These are phyloP conservation scores for Subacronicta megacephala DNA, from an alignment of 2,888 invertebrate genomes.

Conservation along the genomic window DNA sequence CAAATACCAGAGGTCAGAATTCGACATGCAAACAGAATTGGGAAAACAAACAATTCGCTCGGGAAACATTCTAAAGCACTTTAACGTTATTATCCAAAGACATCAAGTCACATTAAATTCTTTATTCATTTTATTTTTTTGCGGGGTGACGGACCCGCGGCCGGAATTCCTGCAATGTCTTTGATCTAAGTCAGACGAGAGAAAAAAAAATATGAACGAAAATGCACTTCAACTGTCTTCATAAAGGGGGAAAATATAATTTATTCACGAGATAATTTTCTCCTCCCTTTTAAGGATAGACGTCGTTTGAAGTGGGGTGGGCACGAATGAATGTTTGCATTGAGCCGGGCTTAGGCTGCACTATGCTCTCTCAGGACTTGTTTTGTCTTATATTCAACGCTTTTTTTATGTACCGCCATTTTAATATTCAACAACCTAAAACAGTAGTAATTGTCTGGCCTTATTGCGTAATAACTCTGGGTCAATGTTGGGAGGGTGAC, in stretches of 20 bases:
- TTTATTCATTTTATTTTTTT: conserved; percentile 86
- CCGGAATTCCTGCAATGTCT: conserved; percentile 84
- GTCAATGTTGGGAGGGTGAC: conserved; percentile 22
- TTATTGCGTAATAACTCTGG: conserved; percentile 44
- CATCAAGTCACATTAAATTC: conserved; percentile 88
- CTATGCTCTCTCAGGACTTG: conserved; percentile 60
- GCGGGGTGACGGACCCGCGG: conserved; percentile 78
- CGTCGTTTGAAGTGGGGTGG: conserved; percentile 80
- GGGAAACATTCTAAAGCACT: conserved; percentile 81
- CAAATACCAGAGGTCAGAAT: conserved; percentile 62
- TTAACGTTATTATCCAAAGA: conserved; percentile 83
- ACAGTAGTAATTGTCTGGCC: conserved; percentile 30
- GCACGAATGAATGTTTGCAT: conserved; percentile 82
- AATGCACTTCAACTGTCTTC: conserved; percentile 89
- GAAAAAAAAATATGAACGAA: conserved; percentile 83
- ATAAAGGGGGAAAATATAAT: conserved; percentile 89
- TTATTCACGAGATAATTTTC: conserved; percentile 90
- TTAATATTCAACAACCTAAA: conserved; percentile 52
- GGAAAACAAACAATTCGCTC: conserved; percentile 80
- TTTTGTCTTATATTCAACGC: conserved; percentile 60
- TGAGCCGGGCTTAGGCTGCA: conserved; percentile 64
- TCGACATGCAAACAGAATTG: conserved; percentile 77
- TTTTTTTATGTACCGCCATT: conserved; percentile 56
- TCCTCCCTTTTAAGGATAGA: conserved; percentile 83
- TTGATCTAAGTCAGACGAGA: conserved; percentile 84